Evolutionary conservation across 1,140 invertebrate species (phyloP).

Genomic region (Nomia melanderi): DNA sequence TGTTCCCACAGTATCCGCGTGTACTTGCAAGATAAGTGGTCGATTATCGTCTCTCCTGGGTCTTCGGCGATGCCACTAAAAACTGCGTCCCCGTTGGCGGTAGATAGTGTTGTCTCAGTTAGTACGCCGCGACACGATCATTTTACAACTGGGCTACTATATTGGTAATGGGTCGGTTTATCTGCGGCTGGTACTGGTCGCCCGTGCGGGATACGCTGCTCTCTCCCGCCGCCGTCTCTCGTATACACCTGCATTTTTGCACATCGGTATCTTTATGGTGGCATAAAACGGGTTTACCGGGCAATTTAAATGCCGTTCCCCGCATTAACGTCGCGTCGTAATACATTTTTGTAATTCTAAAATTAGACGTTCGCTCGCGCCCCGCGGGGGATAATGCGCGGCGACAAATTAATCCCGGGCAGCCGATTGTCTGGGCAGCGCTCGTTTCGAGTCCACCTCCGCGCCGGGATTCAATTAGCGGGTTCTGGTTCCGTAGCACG

Average conservation of each 20-base stretch:
- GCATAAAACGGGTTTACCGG: conserved; percentile 56
- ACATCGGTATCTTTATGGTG: conserved; percentile 57
- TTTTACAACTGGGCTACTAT: conserved; percentile 54
- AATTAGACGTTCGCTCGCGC: conserved; percentile 26
- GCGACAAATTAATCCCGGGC: conserved; percentile 18
- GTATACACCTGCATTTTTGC: conserved; percentile 50
- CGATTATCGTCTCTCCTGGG: conserved; percentile 44
- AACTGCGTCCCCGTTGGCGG: conserved; percentile 41
- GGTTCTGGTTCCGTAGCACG: too few species aligned
- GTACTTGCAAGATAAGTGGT: conserved; percentile 45
- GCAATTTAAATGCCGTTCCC: conserved; percentile 52
- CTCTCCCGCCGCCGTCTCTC: not conserved
- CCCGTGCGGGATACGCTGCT: conserved; percentile 24
- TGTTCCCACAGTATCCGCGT: conserved; percentile 34
- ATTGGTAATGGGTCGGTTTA: conserved; percentile 55
- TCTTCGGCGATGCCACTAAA: conserved; percentile 43
- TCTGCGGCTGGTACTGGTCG: conserved; percentile 37
- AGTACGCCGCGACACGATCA: conserved; percentile 45
- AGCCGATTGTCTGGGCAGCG: not conserved
- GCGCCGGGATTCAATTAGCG: too few species aligned
- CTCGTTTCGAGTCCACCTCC: too few species aligned
- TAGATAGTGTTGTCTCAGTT: conserved; percentile 49
- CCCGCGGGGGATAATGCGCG: not conserved
- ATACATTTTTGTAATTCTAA: conserved; percentile 43
- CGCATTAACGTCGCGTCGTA: conserved; percentile 61